Evolutionary conservation across 2,888 invertebrate genomes (phyloP).

Genomic region (Smittia sp.): DNA sequence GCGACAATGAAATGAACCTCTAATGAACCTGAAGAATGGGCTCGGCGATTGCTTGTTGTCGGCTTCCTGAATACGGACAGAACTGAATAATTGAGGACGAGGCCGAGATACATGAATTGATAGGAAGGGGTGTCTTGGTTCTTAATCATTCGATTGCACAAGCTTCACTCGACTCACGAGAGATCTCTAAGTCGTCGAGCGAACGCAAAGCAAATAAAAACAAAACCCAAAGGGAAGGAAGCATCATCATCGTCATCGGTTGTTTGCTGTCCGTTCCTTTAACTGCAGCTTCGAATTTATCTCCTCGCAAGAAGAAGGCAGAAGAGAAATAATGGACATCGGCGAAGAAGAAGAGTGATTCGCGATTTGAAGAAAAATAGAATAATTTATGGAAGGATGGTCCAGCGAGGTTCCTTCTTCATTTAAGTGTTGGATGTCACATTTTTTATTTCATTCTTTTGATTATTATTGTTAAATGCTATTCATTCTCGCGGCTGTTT

Average conservation of each 20-base stretch:
- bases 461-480: slow-evolving; percentile 36
- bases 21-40: neutral
- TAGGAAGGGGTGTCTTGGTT: slow-evolving; percentile 25
- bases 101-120: neutral
- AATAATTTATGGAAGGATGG: slow-evolving; percentile 42
- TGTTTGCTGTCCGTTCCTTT: neutral
- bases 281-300: slow-evolving; percentile 19
- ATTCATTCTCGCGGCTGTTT: slow-evolving; percentile 25
- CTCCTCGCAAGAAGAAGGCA: neutral
- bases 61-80: neutral
- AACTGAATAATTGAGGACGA: slow-evolving; percentile 1
- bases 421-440: slow-evolving; percentile 54
- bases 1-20: neutral
- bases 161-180: neutral
- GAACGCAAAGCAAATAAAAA: slow-evolving; percentile 13
- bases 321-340: slow-evolving; percentile 24
- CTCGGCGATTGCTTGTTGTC: neutral
- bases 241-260: slow-evolving; percentile 15
- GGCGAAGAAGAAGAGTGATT: neutral
- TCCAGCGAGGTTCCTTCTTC: slow-evolving; percentile 39
- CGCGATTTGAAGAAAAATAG: slow-evolving; percentile 23
- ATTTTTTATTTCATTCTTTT: slow-evolving; percentile 45
- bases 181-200: neutral
- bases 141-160: neutral
- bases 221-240: neutral